These are phyloP conservation scores for Ammospiza caudacuta DNA, from an alignment of 2,113 vertebrate species.

Conservation along the genomic window DNA sequence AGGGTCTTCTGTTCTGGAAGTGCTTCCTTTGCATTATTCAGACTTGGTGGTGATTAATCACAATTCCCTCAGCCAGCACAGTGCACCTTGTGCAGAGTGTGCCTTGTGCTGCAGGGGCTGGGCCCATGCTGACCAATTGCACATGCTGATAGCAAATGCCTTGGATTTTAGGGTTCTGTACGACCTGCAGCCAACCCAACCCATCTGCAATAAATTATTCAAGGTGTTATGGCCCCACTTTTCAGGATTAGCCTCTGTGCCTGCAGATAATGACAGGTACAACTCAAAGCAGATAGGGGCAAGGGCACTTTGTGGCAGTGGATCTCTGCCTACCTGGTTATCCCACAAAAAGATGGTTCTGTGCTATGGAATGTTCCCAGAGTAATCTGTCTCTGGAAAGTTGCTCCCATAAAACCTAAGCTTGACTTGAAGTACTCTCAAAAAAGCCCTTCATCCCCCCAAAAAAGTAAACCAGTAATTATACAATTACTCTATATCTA, in stretches of 20 bases:
- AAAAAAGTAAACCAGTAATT: neutral
- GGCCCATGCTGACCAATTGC: neutral
- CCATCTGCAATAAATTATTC: neutral
- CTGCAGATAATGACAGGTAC: neutral
- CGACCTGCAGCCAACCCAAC: neutral
- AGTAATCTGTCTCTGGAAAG: neutral
- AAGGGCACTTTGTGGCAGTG: neutral
- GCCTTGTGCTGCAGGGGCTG: neutral
- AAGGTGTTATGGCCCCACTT: neutral
- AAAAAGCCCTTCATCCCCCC: neutral
- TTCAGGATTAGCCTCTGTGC: neutral
- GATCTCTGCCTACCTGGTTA: neutral
- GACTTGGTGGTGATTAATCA: neutral
- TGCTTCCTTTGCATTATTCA: neutral
- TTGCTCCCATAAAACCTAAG: neutral
- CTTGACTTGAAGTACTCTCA: neutral
- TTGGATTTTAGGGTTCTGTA: neutral
- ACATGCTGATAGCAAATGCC: neutral
- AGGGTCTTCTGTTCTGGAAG: neutral
- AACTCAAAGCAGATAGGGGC: neutral
- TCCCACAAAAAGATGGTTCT: neutral
- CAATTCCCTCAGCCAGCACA: neutral
- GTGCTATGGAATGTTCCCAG: neutral
- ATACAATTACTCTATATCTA: neutral
- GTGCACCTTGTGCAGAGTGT: neutral